phyloP scores from a whole-genome alignment of 2,113 vertebrate species.

The Marcusenius ussheri region DNA sequence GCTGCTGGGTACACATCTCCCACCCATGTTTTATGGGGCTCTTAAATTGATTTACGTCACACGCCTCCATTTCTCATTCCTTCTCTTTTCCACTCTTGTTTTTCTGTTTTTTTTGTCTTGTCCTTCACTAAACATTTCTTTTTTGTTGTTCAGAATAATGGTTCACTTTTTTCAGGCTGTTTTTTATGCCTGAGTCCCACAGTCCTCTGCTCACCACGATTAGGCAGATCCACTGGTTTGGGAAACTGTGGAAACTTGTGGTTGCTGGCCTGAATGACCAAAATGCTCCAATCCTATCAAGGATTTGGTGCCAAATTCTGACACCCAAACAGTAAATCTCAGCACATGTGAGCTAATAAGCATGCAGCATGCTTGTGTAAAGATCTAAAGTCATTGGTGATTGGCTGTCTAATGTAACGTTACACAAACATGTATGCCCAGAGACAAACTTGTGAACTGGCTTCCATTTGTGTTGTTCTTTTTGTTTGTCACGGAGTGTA shows the following conservation, averaged over 20 bases:
- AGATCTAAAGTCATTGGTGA: too few relatives aligned
- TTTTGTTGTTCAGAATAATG: not conserved
- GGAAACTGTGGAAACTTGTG: not conserved
- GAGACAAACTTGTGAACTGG: too few relatives aligned
- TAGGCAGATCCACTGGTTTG: not conserved
- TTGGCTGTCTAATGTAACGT: too few relatives aligned
- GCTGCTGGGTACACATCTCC: not conserved
- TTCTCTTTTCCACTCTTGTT: constrained; percentile 14
- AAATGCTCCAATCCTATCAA: too few relatives aligned
- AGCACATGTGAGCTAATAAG: too few relatives aligned
- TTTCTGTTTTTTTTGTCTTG: not conserved
- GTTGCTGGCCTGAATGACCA: not conserved
- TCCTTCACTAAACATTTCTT: not conserved
- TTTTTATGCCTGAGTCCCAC: not conserved
- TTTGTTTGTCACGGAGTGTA: too few relatives aligned
- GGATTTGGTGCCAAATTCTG: too few relatives aligned
- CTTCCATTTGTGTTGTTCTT: too few relatives aligned
- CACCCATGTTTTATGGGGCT: constrained; percentile 6
- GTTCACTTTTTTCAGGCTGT: not conserved
- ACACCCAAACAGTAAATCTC: too few relatives aligned
- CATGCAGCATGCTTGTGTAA: too few relatives aligned
- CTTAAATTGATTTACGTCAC: not conserved
- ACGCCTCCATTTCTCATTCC: constrained; percentile 12
- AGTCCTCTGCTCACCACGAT: not conserved
- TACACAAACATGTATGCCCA: too few relatives aligned